These are phyloP conservation scores for Olivierus martensii DNA, from an alignment of 1,140 invertebrate genomes.

Conservation along the genomic window DNA sequence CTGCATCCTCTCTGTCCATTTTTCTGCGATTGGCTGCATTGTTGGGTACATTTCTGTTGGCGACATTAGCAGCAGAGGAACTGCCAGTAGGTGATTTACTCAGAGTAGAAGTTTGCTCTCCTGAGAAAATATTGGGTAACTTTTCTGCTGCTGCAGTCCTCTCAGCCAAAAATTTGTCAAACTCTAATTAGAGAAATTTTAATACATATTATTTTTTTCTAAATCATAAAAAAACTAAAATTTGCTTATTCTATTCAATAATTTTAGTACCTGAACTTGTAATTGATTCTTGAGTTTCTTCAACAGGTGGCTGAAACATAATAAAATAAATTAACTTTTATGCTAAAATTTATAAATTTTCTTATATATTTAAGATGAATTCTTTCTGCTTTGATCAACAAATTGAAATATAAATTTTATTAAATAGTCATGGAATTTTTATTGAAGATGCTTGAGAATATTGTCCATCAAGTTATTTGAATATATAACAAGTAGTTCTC, in stretches of 20 bases:
- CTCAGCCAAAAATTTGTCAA: conserved; percentile 81
- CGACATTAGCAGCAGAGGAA: not conserved
- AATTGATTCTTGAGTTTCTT: not conserved
- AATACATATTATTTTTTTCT: not conserved
- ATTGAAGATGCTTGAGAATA: too few species aligned
- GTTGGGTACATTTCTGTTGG: not conserved
- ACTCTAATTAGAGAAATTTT: conserved; percentile 41
- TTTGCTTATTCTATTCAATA: too few species aligned
- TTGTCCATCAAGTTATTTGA: too few species aligned
- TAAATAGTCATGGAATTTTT: too few species aligned
- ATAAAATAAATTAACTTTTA: not conserved
- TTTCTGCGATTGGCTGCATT: conserved; percentile 5
- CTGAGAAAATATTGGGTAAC: conserved; percentile 2
- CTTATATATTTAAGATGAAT: too few species aligned
- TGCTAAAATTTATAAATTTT: too few species aligned
- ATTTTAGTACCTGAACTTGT: not conserved
- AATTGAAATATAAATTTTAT: too few species aligned
- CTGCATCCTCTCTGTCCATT: conserved; percentile 13
- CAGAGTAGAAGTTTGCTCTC: not conserved
- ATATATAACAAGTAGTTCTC: too few species aligned
- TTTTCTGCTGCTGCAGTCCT: conserved; percentile 53
- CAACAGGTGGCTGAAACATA: not conserved
- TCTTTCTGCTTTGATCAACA: too few species aligned
- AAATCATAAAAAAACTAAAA: not conserved
- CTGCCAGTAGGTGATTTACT: not conserved